Base-by-base conservation (phyloP, 2,797 vertebrate genomes). In the Malurus leucopterus region DNA sequence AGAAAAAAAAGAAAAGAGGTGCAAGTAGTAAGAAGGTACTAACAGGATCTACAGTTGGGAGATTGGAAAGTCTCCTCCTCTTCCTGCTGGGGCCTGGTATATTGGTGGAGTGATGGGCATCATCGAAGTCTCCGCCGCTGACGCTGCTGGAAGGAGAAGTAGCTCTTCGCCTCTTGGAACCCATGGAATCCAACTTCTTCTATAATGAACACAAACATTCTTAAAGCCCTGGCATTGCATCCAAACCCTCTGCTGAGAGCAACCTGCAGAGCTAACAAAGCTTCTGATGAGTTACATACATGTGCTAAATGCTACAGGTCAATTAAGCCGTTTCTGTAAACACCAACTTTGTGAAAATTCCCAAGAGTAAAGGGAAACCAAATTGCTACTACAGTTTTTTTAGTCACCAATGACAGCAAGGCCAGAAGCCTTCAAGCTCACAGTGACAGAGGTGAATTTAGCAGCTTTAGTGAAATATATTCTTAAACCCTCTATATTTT, bases 11-110 rank as follows among this genome's bases (percentile, higher is more conserved):
- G 8, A 49, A 59, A 72, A 29, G 46, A n/a, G 7, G 9, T 72
- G n/a, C 15, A 38, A 19, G 46, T 24, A 59, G 26, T 21, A 43
- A 63, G 49, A 76, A 89, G 63, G 23, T 92, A 97, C 98, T 99
- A 98, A 99, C 99, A 95, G 99, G 99, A 98, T 99, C 99, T 89
- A 99, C 99, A 73, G 98, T 99, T 57, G 99, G 98, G 95, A 99
- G 98, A 95, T 98, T 99, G 90, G 98, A 98, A 91, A 98, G 98
- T 96, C 98, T 97, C 97, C 98, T 98, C 94, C 98, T 98, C 96
- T 99, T 99, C 93, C 99, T 98, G 96, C 98, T 98, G 75, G 98
- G 97, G 92, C 98, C 98, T 93, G 98, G 98, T 67, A 97, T 93
- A 36, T 98, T 98, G n/a, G 98, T 97, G 86, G 98, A 98, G 94